phyloP scores from a whole-genome alignment of 2,888 invertebrate species.

The Sphaerophoria taeniata region DNA sequence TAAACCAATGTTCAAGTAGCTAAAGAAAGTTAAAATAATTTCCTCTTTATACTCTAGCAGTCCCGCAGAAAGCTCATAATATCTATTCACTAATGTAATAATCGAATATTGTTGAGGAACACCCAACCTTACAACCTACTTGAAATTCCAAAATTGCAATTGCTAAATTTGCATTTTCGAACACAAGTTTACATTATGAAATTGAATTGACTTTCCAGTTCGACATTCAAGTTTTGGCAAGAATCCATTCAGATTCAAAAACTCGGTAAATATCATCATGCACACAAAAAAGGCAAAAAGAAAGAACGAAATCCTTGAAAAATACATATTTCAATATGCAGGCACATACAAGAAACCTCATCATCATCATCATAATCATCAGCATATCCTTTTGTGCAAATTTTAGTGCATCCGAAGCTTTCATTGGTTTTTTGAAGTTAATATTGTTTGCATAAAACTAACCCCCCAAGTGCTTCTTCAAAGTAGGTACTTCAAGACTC shows the following conservation, averaged over 20 bases:
- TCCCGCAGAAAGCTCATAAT: constrained; percentile 9
- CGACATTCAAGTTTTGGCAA: constrained; percentile 55
- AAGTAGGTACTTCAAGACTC: not conserved
- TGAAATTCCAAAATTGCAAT: constrained; percentile 5
- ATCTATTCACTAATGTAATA: constrained; percentile 32
- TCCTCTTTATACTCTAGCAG: constrained; percentile 19
- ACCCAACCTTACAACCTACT: not conserved
- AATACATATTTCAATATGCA: constrained; percentile 53
- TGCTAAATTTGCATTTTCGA: constrained; percentile 66
- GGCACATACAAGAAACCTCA: constrained; percentile 20
- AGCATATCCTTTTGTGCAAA: constrained; percentile 53
- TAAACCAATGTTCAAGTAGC: constrained; percentile 7
- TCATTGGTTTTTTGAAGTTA: constrained; percentile 54
- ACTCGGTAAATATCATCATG: constrained; percentile 58
- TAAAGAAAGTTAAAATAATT: not conserved
- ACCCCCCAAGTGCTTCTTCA: constrained; percentile 22
- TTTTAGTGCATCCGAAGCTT: constrained; percentile 52
- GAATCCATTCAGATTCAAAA: constrained; percentile 56
- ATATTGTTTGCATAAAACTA: constrained; percentile 61
- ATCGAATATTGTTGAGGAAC: constrained; percentile 52
- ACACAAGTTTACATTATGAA: constrained; percentile 64
- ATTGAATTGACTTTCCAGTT: constrained; percentile 65
- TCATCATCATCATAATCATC: no score
- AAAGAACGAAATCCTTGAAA: constrained; percentile 15
- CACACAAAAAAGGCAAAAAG: constrained; percentile 24